Evolutionary conservation across 2,888 invertebrate species (phyloP), one percentile per base, ranked within the genome.

Genomic region (Geophilus truncorum): DNA sequence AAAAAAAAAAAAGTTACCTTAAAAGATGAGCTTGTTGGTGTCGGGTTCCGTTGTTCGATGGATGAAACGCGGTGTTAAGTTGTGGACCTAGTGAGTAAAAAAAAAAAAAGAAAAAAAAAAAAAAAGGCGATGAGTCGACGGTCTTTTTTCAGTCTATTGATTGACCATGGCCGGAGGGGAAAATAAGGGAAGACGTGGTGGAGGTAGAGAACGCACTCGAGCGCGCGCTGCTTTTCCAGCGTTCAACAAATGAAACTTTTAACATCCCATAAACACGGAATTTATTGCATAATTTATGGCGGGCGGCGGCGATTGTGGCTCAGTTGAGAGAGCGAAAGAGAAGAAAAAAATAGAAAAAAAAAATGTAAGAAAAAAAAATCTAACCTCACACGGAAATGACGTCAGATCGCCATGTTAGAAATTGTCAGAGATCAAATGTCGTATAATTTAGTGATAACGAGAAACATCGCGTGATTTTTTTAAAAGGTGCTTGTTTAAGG

Each of bases 271-370:
- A 77, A 77, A 77, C 77, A 77, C 77, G 77, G 77, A 36, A 32
- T 77, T 77, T 77, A 77, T 77, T 77, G 77, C 77, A 77, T 77
- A 77, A 77, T 77, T 77, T 77, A 77, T 77, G 32, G 36, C 77
- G 36, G 77, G 62, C 62, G 62, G 62, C 62, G 62, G 62, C 62
- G 62, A 62, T 62, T 62, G 62, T 62, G 62, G 62, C 62, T 62
- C 62, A 62, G 62, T 62, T 62, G 62, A 62, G 62, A 62, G 62
- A 62, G 62, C 23, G 25, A 25, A 25, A 62, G 23, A 57, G 57
- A n/a, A n/a, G n/a, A 57, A 15, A 40, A 15, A 40, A 15, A 40
- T 7, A 12, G 32, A 4, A 32, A 15, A 12, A 40, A 45, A 45
- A 45, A 45, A 15, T n/a, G 57, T 18, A n/a, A 57, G 18, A 62